Conservation (phyloP, 2,797 vertebrate genomes). For the Esox masquinongy region DNA sequence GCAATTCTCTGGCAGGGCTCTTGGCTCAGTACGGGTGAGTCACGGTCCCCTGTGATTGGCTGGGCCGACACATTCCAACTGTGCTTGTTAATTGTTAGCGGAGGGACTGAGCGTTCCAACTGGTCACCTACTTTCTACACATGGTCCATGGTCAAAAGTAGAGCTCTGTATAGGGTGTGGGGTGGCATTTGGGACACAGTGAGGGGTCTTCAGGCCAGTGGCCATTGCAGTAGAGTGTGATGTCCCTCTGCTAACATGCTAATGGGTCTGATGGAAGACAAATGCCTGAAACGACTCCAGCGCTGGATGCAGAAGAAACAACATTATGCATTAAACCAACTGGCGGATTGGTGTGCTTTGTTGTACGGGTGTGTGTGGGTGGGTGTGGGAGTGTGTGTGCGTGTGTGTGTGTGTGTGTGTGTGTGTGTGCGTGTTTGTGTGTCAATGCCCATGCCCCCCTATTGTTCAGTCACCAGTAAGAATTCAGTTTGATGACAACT, state of each 20-base stretch:
- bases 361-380: background rate
- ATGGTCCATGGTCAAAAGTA: too few species aligned
- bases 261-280: constrained; percentile 63
- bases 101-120: constrained; percentile 67
- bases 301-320: constrained; percentile 44
- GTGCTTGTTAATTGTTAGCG: constrained; percentile 74
- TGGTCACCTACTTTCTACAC: constrained; percentile 20
- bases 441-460: constrained; percentile 31
- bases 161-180: too few species aligned
- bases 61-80: constrained; percentile 67
- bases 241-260: constrained; percentile 71
- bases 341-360: constrained; percentile 32
- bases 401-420: too few species aligned
- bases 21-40: constrained; percentile 1
- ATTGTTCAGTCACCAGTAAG: constrained; percentile 56
- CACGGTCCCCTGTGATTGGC: constrained; percentile 46
- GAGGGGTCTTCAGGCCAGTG: too few species aligned
- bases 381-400: too few species aligned
- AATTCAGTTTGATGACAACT: constrained; percentile 69
- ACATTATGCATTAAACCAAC: constrained; percentile 31
- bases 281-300: constrained; percentile 25
- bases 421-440: too few species aligned
- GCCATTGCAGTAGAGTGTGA: constrained; percentile 46
- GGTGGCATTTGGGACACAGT: too few species aligned
- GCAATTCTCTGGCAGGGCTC: background rate